Base-by-base conservation (phyloP, 2,113 vertebrate genomes). In the Lepus americanus region DNA sequence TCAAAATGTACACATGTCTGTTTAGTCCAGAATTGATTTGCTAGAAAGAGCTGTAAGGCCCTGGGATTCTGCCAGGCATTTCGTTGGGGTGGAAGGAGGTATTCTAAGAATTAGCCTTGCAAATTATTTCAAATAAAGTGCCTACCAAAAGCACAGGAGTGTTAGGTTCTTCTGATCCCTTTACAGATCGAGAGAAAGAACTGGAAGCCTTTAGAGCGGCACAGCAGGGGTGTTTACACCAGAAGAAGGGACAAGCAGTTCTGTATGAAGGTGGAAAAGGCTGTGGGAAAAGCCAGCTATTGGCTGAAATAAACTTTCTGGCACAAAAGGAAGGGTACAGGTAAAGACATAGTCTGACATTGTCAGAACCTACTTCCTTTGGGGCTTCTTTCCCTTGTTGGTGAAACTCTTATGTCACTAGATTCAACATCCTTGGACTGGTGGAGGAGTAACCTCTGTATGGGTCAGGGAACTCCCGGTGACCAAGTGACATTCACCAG, bases 231-330 rank as follows among this genome's bases (percentile, higher is more conserved):
- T 97, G 95, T 96, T 64, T 96, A 85, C 72, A 94, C 29, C 63
- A 89, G 86, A 95, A 92, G 89, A 74, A 85, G 27, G 89, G 92
- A 6, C 94, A 94, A 5, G 89, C 95, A 13, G 83, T 97, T 94
- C 59, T 97, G 66, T 97, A 95, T 70, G 95, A 97, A 87, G 96
- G 97, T 67, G 88, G 76, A 51, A 95, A 86, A 39, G 97, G 97
- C 77, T 97, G 83, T 90, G 98, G 98, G 33, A 98, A 97, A 96
- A 98, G 98, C 87, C 95, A 89, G 36, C 67, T 98, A 8, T 85
- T 98, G 63, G 96, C 96, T 72, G 97, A 98, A 96, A 96, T 97
- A 89, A 94, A 93, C 70, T 95, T 74, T 73, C 73, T 95, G 51
- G 94, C 97, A 72, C 88, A 94, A 20, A 94, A 92, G 16, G 91